Conservation (phyloP, 1,140 invertebrate species). For the Nebria ingens region DNA sequence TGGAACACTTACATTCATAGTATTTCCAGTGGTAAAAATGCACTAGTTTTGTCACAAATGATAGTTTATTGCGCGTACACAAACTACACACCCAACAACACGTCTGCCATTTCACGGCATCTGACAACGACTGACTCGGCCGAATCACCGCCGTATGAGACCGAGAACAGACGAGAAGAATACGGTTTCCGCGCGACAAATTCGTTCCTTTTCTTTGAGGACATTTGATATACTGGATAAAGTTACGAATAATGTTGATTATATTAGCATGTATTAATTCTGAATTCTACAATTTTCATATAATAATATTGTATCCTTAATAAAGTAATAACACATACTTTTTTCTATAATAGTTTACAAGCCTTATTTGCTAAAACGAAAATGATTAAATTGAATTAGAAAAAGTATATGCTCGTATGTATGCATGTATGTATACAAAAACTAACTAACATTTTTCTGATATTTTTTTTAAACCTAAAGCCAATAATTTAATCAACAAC, state of each 20-base stretch:
- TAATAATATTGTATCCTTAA: neutral
- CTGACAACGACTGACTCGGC: conserved; percentile 8
- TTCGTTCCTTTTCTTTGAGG: no score
- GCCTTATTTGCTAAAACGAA: neutral
- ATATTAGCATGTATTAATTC: neutral
- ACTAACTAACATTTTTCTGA: no score
- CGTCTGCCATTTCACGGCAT: conserved; percentile 6
- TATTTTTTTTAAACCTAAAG: no score
- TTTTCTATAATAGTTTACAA: conserved; percentile 3
- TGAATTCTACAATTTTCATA: neutral
- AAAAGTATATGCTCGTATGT: neutral
- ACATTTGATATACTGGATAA: no score
- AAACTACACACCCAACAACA: conserved; percentile 6
- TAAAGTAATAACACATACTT: conserved; percentile 8
- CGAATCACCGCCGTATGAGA: neutral
- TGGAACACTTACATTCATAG: neutral
- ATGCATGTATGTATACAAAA: neutral
- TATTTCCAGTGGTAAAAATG: neutral
- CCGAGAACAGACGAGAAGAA: neutral
- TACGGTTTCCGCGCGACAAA: neutral
- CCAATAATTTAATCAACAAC: no score
- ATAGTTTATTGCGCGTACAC: neutral
- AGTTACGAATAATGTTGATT: no score
- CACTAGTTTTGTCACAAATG: conserved; percentile 4
- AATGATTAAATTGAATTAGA: neutral